These are phyloP conservation scores for Colius striatus DNA, from an alignment of 2,113 vertebrate genomes.

Conservation along the genomic window DNA sequence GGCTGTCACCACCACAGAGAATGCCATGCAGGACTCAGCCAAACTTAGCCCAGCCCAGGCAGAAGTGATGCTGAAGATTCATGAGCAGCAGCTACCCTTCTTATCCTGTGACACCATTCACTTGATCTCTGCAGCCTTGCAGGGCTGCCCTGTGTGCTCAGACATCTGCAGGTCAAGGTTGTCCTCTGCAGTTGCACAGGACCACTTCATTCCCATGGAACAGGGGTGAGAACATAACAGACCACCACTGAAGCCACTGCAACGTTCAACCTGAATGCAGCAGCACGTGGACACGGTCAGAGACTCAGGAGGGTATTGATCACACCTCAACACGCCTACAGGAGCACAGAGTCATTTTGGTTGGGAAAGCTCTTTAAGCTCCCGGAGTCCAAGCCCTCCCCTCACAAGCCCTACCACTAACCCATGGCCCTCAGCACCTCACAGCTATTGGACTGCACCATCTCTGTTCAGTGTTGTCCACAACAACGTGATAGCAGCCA, in stretches of 20 bases:
- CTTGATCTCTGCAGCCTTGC: background rate
- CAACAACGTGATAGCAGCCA: background rate
- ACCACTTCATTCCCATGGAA: background rate
- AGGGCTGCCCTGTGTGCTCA: background rate
- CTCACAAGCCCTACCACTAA: too few relatives aligned
- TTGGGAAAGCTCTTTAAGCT: too few relatives aligned
- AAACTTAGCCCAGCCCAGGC: background rate
- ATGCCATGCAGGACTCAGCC: fast-evolving
- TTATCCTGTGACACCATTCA: background rate
- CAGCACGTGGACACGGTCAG: background rate
- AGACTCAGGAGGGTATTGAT: background rate
- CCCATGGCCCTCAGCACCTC: too few relatives aligned
- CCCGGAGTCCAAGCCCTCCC: too few relatives aligned
- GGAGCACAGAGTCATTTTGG: too few relatives aligned
- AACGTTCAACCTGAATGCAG: background rate
- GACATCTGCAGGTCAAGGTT: background rate
- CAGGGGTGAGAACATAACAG: background rate
- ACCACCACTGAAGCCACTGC: background rate
- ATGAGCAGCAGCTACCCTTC: background rate
- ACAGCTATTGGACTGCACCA: background rate
- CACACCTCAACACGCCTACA: background rate
- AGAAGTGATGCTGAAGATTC: background rate
- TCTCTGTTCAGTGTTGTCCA: background rate
- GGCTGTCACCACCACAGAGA: background rate
- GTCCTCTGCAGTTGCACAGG: background rate